Conservation (phyloP, 30 jellyfish, hydroid and myxozoan genomes). For the Aurelia sp. region DNA sequence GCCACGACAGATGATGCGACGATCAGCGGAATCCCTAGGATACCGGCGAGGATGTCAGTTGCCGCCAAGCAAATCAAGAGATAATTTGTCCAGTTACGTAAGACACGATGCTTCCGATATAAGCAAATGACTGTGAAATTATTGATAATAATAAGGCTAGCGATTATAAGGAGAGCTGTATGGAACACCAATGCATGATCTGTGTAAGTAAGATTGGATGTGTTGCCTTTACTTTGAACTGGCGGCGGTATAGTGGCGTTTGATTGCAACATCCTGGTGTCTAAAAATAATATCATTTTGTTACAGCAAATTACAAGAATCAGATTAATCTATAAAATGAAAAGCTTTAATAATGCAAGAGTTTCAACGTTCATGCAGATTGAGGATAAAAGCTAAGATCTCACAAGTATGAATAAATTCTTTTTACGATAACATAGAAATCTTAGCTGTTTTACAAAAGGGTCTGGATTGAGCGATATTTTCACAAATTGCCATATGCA, state of each 20-base stretch:
- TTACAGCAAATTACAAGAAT: neutral
- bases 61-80: slow-evolving; percentile 47
- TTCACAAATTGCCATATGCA: no score
- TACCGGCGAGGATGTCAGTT: slow-evolving; percentile 54
- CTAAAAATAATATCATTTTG: neutral
- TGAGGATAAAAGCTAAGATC: neutral
- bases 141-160: slow-evolving; percentile 31
- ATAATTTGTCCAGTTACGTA: slow-evolving; percentile 37
- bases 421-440: no score
- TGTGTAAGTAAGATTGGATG: neutral
- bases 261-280: neutral
- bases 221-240: neutral
- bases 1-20: slow-evolving; percentile 37
- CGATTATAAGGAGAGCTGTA: slow-evolving; percentile 17
- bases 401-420: neutral
- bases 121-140: slow-evolving; percentile 21
- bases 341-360: neutral
- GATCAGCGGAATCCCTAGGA: slow-evolving; percentile 40
- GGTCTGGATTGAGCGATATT: no score
- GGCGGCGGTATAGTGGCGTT: slow-evolving; percentile 3
- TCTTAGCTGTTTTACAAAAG: no score
- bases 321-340: neutral
- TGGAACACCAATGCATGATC: slow-evolving; percentile 37
- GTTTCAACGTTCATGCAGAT: neutral
- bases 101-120: slow-evolving; percentile 18